These are phyloP conservation scores for Caenorhabditis angaria DNA, from an alignment of 2,888 invertebrate species.

Conservation along the genomic window DNA sequence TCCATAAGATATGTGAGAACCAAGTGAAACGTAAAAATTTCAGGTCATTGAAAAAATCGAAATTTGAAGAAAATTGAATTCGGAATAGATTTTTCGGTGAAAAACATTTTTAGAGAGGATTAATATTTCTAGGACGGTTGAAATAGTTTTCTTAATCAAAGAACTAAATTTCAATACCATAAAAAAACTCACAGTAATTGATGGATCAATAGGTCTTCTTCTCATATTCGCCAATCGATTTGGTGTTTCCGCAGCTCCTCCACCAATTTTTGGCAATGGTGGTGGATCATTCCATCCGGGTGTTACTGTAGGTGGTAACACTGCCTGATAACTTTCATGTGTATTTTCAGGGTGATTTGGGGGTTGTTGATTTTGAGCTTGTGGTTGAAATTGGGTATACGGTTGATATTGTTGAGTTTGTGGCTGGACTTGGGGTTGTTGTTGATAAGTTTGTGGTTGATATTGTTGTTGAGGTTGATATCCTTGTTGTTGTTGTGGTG, in stretches of 20 bases:
- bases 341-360: neutral
- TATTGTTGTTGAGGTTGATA: conserved; percentile 10
- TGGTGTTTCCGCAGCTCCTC: conserved; percentile 10
- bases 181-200: conserved; percentile 40
- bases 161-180: neutral
- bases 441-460: neutral
- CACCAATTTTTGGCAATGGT: conserved; percentile 16
- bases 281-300: conserved; percentile 65
- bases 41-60: neutral
- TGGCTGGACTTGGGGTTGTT: conserved; percentile 7
- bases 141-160: neutral
- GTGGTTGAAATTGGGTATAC: conserved; percentile 3
- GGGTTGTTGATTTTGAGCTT: conserved; percentile 10
- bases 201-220: conserved; percentile 52
- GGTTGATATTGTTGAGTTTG: conserved; percentile 1
- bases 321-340: conserved; percentile 36
- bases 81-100: neutral
- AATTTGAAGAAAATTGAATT: neutral
- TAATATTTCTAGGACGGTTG: neutral
- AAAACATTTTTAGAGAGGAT: neutral
- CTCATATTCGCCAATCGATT: conserved; percentile 47
- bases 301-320: conserved; percentile 42
- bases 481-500: conserved; percentile 8
- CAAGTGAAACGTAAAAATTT: neutral
- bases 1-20: neutral